Evolutionary conservation across 1,140 invertebrate genomes (phyloP).

Genomic region (Drosophila nannoptera): DNA sequence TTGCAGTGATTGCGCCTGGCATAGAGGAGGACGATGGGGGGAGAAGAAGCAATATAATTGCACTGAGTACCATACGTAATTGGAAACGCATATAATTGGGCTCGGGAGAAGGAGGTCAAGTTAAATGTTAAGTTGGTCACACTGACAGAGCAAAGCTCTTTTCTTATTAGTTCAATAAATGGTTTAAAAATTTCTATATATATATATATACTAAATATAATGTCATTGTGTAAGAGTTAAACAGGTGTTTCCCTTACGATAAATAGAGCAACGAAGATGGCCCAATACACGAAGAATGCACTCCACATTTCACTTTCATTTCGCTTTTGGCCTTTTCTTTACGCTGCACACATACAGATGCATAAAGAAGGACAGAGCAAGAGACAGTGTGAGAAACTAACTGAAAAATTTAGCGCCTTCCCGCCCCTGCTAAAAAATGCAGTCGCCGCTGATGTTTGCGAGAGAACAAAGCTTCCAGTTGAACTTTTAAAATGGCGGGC

Average conservation of each 20-base stretch:
- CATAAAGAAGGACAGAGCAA: not conserved
- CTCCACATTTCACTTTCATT: slow-evolving; percentile 49
- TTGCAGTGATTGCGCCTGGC: slow-evolving; percentile 20
- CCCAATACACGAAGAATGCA: slow-evolving; percentile 30
- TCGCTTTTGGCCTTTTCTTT: slow-evolving; percentile 26
- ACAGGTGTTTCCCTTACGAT: slow-evolving; percentile 32
- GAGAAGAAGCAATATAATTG: slow-evolving; percentile 24
- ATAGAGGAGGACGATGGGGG: not conserved
- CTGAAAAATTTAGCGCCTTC: slow-evolving; percentile 15
- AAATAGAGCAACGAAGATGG: slow-evolving; percentile 43
- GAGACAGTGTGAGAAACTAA: slow-evolving; percentile 7
- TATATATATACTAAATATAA: not conserved
- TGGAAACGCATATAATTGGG: slow-evolving; percentile 14
- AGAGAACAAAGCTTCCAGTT: slow-evolving; percentile 58
- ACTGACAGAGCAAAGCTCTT: slow-evolving; percentile 5
- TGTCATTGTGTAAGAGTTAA: slow-evolving; percentile 28
- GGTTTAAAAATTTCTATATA: not conserved
- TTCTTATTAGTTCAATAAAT: not conserved
- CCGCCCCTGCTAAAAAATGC: slow-evolving; percentile 25
- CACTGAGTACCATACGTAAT: slow-evolving; percentile 13
- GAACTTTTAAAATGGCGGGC: slow-evolving; percentile 72
- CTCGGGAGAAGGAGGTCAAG: slow-evolving; percentile 15
- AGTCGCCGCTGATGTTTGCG: slow-evolving; percentile 28
- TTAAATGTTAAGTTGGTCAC: slow-evolving; percentile 3
- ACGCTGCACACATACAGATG: slow-evolving; percentile 18